A percentile compares a stretch with the other conserved stretches of the same genome.
Conservation (phyloP, 2,113 vertebrate species). For the Entelurus aequoreus region DNA sequence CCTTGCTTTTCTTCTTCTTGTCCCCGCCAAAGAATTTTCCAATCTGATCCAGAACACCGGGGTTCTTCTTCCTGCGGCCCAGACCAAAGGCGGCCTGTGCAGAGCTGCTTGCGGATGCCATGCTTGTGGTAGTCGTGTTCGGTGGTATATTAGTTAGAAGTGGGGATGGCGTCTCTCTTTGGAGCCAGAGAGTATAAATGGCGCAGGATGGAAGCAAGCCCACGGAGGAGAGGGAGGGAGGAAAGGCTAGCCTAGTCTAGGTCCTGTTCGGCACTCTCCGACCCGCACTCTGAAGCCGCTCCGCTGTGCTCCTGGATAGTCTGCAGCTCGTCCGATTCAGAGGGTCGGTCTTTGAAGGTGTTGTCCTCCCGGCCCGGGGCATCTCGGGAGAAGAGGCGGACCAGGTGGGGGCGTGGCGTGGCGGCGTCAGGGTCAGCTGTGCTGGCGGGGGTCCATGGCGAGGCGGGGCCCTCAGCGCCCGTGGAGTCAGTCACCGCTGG, state of each 20-base stretch:
- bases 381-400: constrained; percentile 99
- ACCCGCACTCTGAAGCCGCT: constrained; percentile 78
- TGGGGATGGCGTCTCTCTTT: constrained; percentile 30
- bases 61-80: constrained; percentile 85
- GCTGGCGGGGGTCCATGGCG: constrained; percentile 79
- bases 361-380: constrained; percentile 98
- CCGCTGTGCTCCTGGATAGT: constrained; percentile 92
- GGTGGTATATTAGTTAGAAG: constrained; percentile 53
- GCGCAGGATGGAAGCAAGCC: constrained; percentile 36
- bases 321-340: constrained; percentile 96
- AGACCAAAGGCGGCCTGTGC: constrained; percentile 82
- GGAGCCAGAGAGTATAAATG: constrained; percentile 41
- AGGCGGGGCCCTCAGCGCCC: constrained; percentile 78
- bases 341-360: constrained; percentile 99
- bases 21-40: constrained; percentile 96
- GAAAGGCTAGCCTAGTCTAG: constrained; percentile 62
- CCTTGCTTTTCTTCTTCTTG: constrained; percentile 95
- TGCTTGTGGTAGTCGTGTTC: constrained; percentile 65
- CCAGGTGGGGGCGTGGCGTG: constrained; percentile 90
- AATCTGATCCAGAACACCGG: constrained; percentile 90
- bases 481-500: constrained; percentile 92
- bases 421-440: constrained; percentile 80
- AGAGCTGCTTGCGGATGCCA: constrained; percentile 89
- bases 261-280: constrained; percentile 84
- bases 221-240: constrained; percentile 29